Percentiles rank a stretch among this genome's conserved stretches.
These are phyloP conservation scores for Petroica traversi DNA, from an alignment of 2,113 vertebrate species.

Conservation along the genomic window DNA sequence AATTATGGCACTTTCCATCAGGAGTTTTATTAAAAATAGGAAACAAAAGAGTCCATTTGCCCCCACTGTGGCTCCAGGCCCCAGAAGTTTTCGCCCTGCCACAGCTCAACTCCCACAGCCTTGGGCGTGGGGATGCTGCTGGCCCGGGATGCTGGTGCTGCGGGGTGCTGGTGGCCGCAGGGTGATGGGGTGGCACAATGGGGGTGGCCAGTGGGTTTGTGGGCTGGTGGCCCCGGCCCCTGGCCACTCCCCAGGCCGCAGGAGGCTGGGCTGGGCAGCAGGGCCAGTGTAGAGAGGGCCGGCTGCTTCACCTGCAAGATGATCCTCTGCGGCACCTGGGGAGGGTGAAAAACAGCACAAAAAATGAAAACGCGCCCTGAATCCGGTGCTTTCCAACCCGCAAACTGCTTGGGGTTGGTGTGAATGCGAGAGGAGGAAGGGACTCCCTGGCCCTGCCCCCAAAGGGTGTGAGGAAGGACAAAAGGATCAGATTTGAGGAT, in stretches of 20 bases:
- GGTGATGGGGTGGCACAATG: accelerated
- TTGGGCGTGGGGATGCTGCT: background rate
- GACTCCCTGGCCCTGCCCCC: background rate
- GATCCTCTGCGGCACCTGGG: background rate
- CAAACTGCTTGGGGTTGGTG: background rate
- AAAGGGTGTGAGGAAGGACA: accelerated
- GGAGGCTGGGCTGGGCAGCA: background rate
- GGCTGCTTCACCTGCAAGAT: background rate
- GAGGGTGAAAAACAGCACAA: background rate
- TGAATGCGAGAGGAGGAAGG: background rate
- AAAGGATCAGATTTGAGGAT: background rate
- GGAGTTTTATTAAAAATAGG: background rate
- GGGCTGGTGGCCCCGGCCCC: background rate
- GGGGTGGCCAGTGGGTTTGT: background rate
- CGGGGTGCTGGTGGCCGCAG: background rate
- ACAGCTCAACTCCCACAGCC: background rate
- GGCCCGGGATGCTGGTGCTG: background rate
- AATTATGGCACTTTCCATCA: accelerated
- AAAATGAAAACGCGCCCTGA: background rate
- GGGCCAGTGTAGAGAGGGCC: accelerated
- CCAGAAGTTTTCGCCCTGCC: background rate
- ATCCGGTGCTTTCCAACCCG: background rate
- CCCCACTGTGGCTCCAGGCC: background rate
- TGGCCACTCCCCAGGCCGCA: background rate
- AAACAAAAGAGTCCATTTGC: background rate